These are phyloP conservation scores for Arrhamphus sclerolepis DNA, from an alignment of 2,797 vertebrate genomes.

Conservation along the genomic window DNA sequence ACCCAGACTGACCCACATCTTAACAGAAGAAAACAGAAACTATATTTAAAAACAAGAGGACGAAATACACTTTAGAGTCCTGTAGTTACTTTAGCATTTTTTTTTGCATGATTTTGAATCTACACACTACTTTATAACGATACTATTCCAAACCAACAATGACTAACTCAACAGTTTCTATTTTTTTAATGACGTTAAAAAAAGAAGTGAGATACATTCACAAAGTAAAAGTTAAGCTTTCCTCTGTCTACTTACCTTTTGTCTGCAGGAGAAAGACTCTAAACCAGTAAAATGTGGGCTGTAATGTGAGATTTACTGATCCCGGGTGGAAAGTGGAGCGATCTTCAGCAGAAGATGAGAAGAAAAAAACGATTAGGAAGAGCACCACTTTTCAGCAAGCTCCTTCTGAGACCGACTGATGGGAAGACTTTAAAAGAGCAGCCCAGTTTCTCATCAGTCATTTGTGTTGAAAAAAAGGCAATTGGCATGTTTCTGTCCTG, in stretches of 20 bases:
- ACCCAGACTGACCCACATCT: neutral
- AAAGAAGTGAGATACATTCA: neutral
- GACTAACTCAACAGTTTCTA: neutral
- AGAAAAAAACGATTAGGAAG: conserved; percentile 13
- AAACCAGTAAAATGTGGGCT: conserved; percentile 14
- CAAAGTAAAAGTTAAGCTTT: neutral
- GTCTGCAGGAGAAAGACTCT: neutral
- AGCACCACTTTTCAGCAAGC: conserved; percentile 25
- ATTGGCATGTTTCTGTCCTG: conserved; percentile 43
- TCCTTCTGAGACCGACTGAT: conserved; percentile 27
- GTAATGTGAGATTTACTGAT: conserved; percentile 5
- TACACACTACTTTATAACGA: neutral
- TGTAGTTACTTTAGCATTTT: neutral
- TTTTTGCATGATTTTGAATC: neutral
- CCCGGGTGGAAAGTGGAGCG: conserved; percentile 9
- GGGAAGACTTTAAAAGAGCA: conserved; percentile 9
- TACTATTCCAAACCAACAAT: neutral
- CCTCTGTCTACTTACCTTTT: conserved; percentile 55
- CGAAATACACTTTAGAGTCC: neutral
- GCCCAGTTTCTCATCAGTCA: conserved; percentile 52
- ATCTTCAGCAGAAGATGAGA: conserved; percentile 12
- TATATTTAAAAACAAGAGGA: neutral
- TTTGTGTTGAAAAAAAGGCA: conserved; percentile 53
- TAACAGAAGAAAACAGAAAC: neutral
- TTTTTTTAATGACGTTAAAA: neutral